Base-by-base conservation (phyloP, 2,797 vertebrate species). In the Alauda arvensis region DNA sequence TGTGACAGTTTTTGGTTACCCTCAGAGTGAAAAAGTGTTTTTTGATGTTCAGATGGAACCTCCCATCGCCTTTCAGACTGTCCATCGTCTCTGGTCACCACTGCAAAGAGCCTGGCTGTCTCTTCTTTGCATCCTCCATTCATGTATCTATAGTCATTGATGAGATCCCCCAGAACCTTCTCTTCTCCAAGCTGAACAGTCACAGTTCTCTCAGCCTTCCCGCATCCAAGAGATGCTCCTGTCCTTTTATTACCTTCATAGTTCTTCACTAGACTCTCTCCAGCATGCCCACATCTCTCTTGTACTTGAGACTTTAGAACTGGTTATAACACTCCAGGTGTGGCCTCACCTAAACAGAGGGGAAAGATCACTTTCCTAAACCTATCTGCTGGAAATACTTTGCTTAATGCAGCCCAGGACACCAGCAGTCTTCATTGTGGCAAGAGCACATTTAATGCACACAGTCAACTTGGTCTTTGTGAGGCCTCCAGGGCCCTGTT, bases 401-500 rank as follows among this genome's bases (percentile, higher is more conserved):
- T 63, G 28, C 13, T 29, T 49, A 43, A 45, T n/a, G 28, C 24
- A 72, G 45, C 26, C 43, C 31, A 52, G 33, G 28, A 62, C 23
- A 57, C 9, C 60, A 52, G 6, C 43, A 49, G 21, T 31, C 23
- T 67, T 45, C 26, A 62, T 17, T n/a, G 19, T 26, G 18, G 7
- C 26, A 66, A 71, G 23, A 16, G 29, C 25, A 67, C 29, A 23
- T 51, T 37, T 21, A 7, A 42, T 7, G 12, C 34, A 15, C 15
- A 9, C 11, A 14, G 11, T 29, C 62, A 69, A 1, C 26, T 52
- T n/a, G 9, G 31, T 31, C 9, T 42, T 45, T 45, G 48, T 4
- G 3, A 46, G 51, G 26, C 31, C 6, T 23, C 26, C 10, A 0
- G 0, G 14, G 24, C 7, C 8, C 11, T 68, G 13, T 43, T 72